Base-by-base conservation (phyloP, 1,140 invertebrate genomes). In the Tetramorium parvispinum region DNA sequence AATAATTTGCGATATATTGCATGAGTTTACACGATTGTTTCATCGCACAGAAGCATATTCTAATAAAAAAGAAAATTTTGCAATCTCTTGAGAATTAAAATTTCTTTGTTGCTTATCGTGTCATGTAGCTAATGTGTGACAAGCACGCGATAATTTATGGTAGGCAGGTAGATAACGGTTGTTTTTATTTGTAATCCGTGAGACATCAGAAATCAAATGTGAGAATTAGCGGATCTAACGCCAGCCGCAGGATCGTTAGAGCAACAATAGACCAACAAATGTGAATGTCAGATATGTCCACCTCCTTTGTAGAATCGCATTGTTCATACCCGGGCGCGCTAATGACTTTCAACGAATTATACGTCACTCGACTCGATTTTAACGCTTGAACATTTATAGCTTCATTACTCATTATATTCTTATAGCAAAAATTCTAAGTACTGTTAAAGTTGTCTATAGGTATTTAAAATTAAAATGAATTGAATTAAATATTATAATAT, bases 171-270 rank as follows among this genome's bases (percentile, higher is more conserved):
- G 57, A 78, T 78, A 78, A 78, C 16, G 24, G 24, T 10, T 65
- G 40, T 78, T 78, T 78, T 78, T 63, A 78, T 11, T 13, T 65
- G 21, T 49, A 46, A 76, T 76, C 13, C 21, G 21, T n/a, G 37
- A 78, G 8, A 65, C 57, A 43, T 78, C 40, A 32, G 37, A 21
- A 61, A 77, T 24, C 53, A 43, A 61, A 65, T 65, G 40, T 78
- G 75, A 40, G 75, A 65, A 63, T 78, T 57, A 24, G 55, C 40
- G 1, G n/a, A 46, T 10, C 10, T 43, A 63, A 2, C 21, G 37
- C 16, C 37, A 59, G 21, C n/a, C 27, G 27, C 51, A 3, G 2
- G 13, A 46, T 77, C 37, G 37, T 59, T 76, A 59, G 11, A 59
- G 37, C 57, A 59, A 77, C 37, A 61, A 76, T 76, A 43, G 32